phyloP scores from a whole-genome alignment of 2,797 vertebrate species.

The Sebastes matsubarae region DNA sequence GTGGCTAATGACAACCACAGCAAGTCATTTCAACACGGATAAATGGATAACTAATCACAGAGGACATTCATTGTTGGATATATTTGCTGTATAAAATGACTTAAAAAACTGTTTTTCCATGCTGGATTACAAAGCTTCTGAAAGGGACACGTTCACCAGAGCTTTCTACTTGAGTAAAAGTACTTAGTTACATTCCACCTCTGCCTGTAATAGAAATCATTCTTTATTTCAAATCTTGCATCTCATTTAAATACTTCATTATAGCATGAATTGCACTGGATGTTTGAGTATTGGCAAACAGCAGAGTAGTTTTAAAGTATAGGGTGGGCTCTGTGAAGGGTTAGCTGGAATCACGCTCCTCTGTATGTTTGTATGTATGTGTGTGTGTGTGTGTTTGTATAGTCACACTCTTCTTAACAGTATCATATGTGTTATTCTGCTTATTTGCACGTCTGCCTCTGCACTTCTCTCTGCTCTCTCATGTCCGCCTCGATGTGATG shows the following conservation, averaged over 20 bases:
- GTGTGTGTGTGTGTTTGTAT: neutral
- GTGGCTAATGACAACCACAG: too few species aligned
- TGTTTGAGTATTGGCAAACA: neutral
- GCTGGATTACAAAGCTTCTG: too few species aligned
- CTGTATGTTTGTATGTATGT: neutral
- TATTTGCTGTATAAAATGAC: too few species aligned
- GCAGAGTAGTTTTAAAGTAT: neutral
- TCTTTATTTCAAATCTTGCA: neutral
- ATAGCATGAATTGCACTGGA: neutral
- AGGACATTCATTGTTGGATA: too few species aligned
- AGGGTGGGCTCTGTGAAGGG: neutral
- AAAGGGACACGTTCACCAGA: too few species aligned
- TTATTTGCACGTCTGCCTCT: neutral
- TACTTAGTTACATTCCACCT: neutral
- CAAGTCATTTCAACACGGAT: too few species aligned
- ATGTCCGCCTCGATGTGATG: conserved; percentile 14
- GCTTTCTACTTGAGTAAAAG: neutral
- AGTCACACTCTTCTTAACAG: neutral
- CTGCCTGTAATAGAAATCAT: neutral
- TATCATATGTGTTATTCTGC: conserved; percentile 12
- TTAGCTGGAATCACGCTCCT: neutral
- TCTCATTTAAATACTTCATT: neutral
- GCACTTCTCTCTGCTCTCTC: neutral
- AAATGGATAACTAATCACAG: too few species aligned
- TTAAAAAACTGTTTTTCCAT: too few species aligned